A percentile compares a stretch with the other conserved stretches of the same genome.
Evolutionary conservation across 1,140 invertebrate species (phyloP).

Genomic region (Drosophila neocordata): DNA sequence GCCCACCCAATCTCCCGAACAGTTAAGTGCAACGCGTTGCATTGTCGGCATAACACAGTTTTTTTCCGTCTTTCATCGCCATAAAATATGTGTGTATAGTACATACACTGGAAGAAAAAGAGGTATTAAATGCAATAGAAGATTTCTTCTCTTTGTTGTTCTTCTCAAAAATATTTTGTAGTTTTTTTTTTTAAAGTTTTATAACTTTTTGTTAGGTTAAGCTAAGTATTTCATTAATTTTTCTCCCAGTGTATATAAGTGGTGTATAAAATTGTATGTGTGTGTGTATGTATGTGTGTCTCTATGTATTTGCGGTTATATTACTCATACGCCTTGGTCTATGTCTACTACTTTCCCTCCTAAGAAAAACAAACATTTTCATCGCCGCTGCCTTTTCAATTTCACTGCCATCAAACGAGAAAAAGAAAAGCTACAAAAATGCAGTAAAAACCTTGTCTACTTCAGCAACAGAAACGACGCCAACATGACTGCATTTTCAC

Average conservation of each 20-base stretch:
- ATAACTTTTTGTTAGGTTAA: neutral
- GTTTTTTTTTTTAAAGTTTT: no score
- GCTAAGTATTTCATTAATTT: neutral
- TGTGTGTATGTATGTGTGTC: neutral
- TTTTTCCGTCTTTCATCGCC: slow-evolving; percentile 16
- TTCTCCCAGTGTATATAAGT: neutral
- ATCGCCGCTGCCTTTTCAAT: slow-evolving; percentile 60
- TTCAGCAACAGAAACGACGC: slow-evolving; percentile 59
- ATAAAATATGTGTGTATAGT: slow-evolving; percentile 7
- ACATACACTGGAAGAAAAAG: neutral
- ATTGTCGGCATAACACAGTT: slow-evolving; percentile 77
- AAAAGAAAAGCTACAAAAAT: slow-evolving; percentile 30
- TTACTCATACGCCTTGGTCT: slow-evolving; percentile 66
- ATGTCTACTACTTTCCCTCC: slow-evolving; percentile 64
- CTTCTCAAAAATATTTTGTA: no score
- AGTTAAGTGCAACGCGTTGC: slow-evolving; percentile 65
- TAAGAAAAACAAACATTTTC: slow-evolving; percentile 9
- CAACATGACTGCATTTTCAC: slow-evolving; percentile 76
- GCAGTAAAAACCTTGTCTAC: slow-evolving; percentile 73
- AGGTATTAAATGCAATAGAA: neutral
- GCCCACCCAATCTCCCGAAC: neutral
- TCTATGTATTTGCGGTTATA: slow-evolving; percentile 14
- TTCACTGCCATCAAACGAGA: slow-evolving; percentile 59
- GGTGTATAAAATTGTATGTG: neutral
- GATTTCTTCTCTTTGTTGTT: no score